Evolutionary conservation across 2,888 invertebrate species (phyloP).

Genomic region (Arctia plantaginis): DNA sequence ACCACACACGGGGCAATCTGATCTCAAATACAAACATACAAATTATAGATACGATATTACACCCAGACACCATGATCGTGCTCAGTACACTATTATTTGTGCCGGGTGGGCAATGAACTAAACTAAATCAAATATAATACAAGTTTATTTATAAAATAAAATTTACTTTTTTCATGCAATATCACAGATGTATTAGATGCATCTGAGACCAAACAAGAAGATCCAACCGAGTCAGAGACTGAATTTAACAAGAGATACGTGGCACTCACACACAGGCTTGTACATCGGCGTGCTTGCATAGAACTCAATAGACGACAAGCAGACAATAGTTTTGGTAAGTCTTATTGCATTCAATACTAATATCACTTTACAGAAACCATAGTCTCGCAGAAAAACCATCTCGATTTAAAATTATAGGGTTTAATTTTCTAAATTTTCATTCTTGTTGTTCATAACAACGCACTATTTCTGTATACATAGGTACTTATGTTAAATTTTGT

Average conservation of each 20-base stretch:
- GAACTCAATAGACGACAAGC: constrained; percentile 95
- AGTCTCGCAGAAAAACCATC: background rate
- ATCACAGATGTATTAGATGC: constrained; percentile 67
- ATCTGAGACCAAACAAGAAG: constrained; percentile 68
- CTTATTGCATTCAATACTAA: background rate
- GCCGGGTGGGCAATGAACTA: too few relatives aligned
- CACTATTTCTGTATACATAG: background rate
- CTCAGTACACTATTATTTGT: too few relatives aligned
- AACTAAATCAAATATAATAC: background rate
- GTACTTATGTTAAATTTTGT: too few relatives aligned
- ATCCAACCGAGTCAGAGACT: constrained; percentile 92
- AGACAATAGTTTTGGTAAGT: constrained; percentile 93
- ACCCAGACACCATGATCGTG: too few relatives aligned
- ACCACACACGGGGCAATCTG: too few relatives aligned
- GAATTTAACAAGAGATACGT: constrained; percentile 95
- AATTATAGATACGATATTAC: too few relatives aligned
- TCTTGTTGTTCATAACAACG: background rate
- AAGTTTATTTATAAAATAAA: too few relatives aligned
- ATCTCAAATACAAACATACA: too few relatives aligned
- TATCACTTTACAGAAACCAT: background rate
- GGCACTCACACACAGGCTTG: constrained; percentile 94
- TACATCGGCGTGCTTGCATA: constrained; percentile 95
- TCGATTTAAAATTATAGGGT: background rate
- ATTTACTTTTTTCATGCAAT: too few relatives aligned
- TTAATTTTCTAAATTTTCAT: background rate